Evolutionary conservation across 1,140 invertebrate genomes (phyloP).

Genomic region (Scylla paramamosain): DNA sequence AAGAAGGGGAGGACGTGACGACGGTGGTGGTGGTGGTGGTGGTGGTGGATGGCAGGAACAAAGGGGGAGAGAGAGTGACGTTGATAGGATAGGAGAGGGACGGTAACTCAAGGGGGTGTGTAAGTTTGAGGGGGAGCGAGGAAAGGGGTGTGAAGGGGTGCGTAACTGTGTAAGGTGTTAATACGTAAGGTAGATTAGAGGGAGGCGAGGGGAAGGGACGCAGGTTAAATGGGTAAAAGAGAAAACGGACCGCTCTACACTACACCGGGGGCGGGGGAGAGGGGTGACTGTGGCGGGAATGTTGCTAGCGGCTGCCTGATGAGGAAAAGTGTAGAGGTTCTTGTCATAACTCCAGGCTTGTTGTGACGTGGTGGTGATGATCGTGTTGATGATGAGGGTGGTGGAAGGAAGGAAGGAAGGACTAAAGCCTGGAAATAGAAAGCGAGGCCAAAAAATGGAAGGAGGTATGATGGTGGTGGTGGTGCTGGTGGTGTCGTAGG

Average conservation of each 20-base stretch:
- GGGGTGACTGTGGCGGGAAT: background rate
- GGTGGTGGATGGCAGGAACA: background rate
- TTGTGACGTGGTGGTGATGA: background rate
- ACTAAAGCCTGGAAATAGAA: too few relatives aligned
- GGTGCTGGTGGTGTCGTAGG: too few relatives aligned
- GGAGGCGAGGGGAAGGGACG: background rate
- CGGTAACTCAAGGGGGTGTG: background rate
- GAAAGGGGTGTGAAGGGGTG: background rate
- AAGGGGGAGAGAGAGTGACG: background rate
- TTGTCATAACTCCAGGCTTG: background rate
- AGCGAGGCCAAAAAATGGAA: too few relatives aligned
- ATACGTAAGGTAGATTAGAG: constrained; percentile 22
- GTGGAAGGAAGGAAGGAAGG: too few relatives aligned
- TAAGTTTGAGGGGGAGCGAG: background rate
- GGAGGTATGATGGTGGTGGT: too few relatives aligned
- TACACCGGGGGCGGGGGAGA: background rate
- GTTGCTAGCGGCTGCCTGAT: background rate
- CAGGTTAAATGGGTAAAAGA: background rate
- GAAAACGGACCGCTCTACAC: background rate
- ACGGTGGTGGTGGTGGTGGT: background rate
- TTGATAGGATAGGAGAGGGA: background rate
- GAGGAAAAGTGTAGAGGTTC: background rate
- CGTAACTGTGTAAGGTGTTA: background rate
- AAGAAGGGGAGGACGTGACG: background rate
- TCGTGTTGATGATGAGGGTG: background rate